Base-by-base conservation (phyloP, 2,888 invertebrate species). In the Koerneria pararmatus region DNA sequence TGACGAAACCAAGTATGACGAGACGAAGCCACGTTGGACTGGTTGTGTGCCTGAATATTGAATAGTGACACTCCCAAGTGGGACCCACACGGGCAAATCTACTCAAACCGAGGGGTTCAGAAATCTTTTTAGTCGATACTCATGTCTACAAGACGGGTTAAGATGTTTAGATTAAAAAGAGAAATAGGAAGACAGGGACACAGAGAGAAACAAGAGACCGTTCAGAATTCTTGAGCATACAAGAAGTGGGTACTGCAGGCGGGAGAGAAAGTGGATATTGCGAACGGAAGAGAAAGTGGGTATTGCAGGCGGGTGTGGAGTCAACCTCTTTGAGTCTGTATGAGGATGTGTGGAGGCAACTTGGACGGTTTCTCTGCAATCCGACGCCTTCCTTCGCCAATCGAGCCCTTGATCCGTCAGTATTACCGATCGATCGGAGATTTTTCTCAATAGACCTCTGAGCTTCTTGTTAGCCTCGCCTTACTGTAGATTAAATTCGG, bases 311-410 rank as follows among this genome's bases (percentile, higher is more conserved):
- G 34, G 49, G 59, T n/a, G 62, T 67, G 22, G 73, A 3, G 70
- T 73, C 19, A 69, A 68, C 19, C 57, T 71, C 29, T n/a, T n/a
- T n/a, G n/a, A n/a, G n/a, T n/a, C 66, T 74, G 22, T 76, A 76
- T 66, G 73, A 74, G 22, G 75, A 76, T 48, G 76, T 76, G 22
- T 74, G 73, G 86, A 65, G 86, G 66, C 74, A 75, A 57, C 54
- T 71, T 37, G 34, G 37, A 29, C 63, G 66, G 35, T 62, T 63
- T 59, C 56, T 69, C 57, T 65, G 56, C 11, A 46, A 67, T 15
- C 67, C 72, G 0, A 69, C 71, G 1, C 70, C 71, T 24, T 69
- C 71, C 2, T 71, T 71, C 37, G 70, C 76, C 0, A 75, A 70
- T 53, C 57, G 79, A 69, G 79, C 79, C 19, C 70, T 73, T 37